Conservation (phyloP, 2,113 vertebrate species). For the Bathybates hornii region DNA sequence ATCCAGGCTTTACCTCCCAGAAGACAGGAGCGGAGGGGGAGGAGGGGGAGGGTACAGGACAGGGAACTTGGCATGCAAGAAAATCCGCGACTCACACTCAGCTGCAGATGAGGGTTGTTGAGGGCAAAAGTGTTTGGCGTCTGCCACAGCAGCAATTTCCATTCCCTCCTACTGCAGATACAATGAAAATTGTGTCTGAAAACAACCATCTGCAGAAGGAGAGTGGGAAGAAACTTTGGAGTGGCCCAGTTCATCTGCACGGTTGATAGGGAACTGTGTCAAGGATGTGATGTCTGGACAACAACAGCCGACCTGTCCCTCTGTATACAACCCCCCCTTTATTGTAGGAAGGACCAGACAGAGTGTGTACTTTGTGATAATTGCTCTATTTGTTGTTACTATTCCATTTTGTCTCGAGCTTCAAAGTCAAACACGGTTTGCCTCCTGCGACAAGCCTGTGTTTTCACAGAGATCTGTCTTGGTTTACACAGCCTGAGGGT, state of each 20-base stretch:
- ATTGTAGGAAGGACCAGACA: neutral
- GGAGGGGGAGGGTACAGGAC: neutral
- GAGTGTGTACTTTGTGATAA: neutral
- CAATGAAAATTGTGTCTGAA: constrained; percentile 71
- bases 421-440: neutral
- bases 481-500: neutral
- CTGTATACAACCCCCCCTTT: neutral
- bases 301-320: neutral
- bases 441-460: neutral
- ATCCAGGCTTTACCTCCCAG: constrained; percentile 70
- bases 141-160: constrained; percentile 39
- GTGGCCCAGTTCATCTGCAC: constrained; percentile 42
- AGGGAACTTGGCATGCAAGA: neutral
- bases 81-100: neutral
- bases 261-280: constrained; percentile 40
- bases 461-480: neutral
- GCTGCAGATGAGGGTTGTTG: constrained; percentile 40
- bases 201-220: constrained; percentile 65
- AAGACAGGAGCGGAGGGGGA: neutral
- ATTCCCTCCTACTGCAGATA: constrained; percentile 60
- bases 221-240: constrained; percentile 61
- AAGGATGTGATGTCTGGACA: constrained; percentile 51
- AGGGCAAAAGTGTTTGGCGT: constrained; percentile 44
- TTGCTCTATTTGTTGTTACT: neutral
- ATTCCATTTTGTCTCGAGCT: neutral